phyloP scores from a whole-genome alignment of 1,140 invertebrate genomes.

The Aporrectodea caliginosa region DNA sequence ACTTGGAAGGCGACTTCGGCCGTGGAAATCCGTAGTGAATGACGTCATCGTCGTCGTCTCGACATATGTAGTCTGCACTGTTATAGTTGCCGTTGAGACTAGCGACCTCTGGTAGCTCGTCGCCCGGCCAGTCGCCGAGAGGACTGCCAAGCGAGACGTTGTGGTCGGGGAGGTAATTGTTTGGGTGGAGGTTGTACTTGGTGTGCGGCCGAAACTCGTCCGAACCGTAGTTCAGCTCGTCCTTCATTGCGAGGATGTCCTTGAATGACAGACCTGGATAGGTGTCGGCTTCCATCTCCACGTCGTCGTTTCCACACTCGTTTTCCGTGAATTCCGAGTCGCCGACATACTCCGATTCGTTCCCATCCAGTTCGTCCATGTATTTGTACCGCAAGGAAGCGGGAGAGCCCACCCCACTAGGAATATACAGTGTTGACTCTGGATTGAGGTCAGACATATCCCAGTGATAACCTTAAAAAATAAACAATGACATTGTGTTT shows the following conservation, averaged over 20 bases:
- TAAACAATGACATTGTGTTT: conserved; percentile 27
- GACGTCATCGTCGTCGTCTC: not conserved
- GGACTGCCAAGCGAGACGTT: not conserved
- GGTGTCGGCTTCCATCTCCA: not conserved
- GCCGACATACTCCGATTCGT: conserved; percentile 68
- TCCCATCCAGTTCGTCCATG: conserved; percentile 63
- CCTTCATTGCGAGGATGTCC: not conserved
- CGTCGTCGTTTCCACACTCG: not conserved
- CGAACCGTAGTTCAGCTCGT: not conserved
- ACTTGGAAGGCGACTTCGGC: not conserved
- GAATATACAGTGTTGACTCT: conserved; percentile 43
- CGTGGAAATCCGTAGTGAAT: not conserved
- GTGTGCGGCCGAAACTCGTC: not conserved
- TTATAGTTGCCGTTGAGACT: not conserved
- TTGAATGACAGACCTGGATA: not conserved
- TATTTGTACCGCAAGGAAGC: no score
- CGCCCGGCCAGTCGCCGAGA: not conserved
- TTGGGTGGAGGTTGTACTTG: not conserved
- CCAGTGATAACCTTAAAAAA: conserved; percentile 78
- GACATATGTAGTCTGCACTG: not conserved
- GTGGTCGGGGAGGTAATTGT: not conserved
- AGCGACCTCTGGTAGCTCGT: not conserved
- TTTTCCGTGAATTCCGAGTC: conserved; percentile 53
- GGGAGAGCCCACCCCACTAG: no score
- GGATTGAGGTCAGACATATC: conserved; percentile 92